These are phyloP conservation scores for Holothuria scabra DNA, from an alignment of 53 echinoderm and acorn worm genomes.

Conservation along the genomic window DNA sequence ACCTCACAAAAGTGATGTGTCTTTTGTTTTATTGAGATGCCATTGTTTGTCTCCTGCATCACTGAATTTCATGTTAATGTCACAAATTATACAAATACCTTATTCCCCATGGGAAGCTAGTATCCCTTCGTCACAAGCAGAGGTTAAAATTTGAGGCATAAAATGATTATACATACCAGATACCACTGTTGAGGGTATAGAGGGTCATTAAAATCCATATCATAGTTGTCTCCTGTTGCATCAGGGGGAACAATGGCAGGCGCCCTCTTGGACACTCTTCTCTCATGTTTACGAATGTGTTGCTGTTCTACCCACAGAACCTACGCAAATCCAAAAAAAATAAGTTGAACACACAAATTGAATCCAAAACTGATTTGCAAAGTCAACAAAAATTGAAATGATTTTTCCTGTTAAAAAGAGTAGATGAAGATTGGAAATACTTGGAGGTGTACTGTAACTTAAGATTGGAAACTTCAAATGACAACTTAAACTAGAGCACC, in stretches of 20 bases:
- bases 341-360: not conserved
- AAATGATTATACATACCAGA: slow-evolving; percentile 65
- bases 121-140: no score
- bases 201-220: slow-evolving; percentile 82
- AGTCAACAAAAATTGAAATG: not conserved
- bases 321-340: slow-evolving; percentile 35
- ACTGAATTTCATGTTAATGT: no score
- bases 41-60: no score
- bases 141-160: no score
- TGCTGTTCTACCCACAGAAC: slow-evolving; percentile 85
- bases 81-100: no score
- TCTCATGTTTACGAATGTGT: slow-evolving; percentile 56
- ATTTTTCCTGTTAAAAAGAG: not conserved
- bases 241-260: slow-evolving; percentile 65
- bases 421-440: no score
- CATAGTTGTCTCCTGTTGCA: slow-evolving; percentile 76
- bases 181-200: slow-evolving; percentile 86
- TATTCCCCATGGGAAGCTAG: no score
- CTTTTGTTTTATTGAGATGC: no score
- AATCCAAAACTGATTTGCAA: not conserved
- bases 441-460: no score
- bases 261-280: slow-evolving; percentile 27
- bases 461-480: no score
- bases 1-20: no score
- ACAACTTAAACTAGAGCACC: no score